Evolutionary conservation across 2,888 invertebrate species (phyloP).

Genomic region (Drosophila pseudotalamancana): DNA sequence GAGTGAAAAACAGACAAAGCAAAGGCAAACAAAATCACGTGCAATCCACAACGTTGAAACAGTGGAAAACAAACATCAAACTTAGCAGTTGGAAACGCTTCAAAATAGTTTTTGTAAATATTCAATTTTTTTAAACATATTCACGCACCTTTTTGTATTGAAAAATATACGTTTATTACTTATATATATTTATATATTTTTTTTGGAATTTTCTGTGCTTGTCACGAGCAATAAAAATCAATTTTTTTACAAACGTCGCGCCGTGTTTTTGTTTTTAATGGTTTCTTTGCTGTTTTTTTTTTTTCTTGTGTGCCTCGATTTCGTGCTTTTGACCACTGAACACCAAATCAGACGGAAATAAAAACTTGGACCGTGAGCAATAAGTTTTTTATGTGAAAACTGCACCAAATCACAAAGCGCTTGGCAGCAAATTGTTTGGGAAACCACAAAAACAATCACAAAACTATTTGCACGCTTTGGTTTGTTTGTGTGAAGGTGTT

Average conservation of each 20-base stretch:
- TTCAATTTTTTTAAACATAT: slow-evolving; percentile 4
- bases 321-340: slow-evolving; percentile 31
- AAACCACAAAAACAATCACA: slow-evolving; percentile 54
- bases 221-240: slow-evolving; percentile 72
- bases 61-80: slow-evolving; percentile 5
- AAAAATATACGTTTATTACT: slow-evolving; percentile 17
- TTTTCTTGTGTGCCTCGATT: slow-evolving; percentile 3
- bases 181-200: slow-evolving; percentile 28
- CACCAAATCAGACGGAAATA: slow-evolving; percentile 16
- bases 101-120: not conserved
- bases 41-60: slow-evolving; percentile 45
- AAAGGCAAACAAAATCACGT: slow-evolving; percentile 64
- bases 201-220: slow-evolving; percentile 33
- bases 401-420: slow-evolving; percentile 21
- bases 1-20: slow-evolving; percentile 31
- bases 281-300: slow-evolving; percentile 26
- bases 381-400: slow-evolving; percentile 23
- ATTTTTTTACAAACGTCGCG: slow-evolving; percentile 71
- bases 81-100: slow-evolving; percentile 12
- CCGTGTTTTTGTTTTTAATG: slow-evolving; percentile 49
- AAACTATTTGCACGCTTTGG: slow-evolving; percentile 67
- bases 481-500: slow-evolving; percentile 52
- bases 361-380: slow-evolving; percentile 4
- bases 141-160: slow-evolving; percentile 43
- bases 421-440: slow-evolving; percentile 18